phyloP scores from a whole-genome alignment of 2,113 vertebrate genomes.

The Hippocampus guttulatus region DNA sequence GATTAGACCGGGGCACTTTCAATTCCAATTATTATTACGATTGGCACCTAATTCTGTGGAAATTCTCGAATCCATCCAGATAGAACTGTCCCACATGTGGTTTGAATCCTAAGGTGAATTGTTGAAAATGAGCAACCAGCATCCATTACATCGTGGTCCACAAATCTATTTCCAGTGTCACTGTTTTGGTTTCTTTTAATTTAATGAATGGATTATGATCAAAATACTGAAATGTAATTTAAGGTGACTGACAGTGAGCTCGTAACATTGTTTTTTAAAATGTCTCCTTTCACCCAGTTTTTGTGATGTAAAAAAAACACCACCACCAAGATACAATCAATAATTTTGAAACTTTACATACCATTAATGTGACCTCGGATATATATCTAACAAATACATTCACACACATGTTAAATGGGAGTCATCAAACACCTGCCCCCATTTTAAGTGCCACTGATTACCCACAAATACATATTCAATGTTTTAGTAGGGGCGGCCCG shows the following conservation, averaged over 20 bases:
- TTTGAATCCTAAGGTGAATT: conserved; percentile 1
- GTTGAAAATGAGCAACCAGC: not conserved
- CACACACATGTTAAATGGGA: no score
- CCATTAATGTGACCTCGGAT: no score
- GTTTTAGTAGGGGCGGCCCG: no score
- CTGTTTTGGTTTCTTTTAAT: conserved; percentile 5
- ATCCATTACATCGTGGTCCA: not conserved
- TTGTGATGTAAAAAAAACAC: no score
- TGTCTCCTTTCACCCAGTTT: not conserved
- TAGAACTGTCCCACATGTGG: not conserved
- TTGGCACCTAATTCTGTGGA: conserved; percentile 7
- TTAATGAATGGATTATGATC: conserved; percentile 23
- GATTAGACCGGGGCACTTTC: conserved; percentile 1
- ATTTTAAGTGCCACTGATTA: no score
- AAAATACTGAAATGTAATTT: conserved; percentile 10
- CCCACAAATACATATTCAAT: no score
- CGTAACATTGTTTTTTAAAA: not conserved
- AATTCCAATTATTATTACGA: conserved; percentile 10
- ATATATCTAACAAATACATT: no score
- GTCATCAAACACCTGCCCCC: no score
- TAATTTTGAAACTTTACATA: no score
- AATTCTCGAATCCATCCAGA: conserved; percentile 3
- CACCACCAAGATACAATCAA: no score
- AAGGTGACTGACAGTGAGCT: conserved; percentile 16
- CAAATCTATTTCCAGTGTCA: conserved; percentile 15